Conservation (phyloP, 2,113 vertebrate genomes). For the Furnarius figulus region DNA sequence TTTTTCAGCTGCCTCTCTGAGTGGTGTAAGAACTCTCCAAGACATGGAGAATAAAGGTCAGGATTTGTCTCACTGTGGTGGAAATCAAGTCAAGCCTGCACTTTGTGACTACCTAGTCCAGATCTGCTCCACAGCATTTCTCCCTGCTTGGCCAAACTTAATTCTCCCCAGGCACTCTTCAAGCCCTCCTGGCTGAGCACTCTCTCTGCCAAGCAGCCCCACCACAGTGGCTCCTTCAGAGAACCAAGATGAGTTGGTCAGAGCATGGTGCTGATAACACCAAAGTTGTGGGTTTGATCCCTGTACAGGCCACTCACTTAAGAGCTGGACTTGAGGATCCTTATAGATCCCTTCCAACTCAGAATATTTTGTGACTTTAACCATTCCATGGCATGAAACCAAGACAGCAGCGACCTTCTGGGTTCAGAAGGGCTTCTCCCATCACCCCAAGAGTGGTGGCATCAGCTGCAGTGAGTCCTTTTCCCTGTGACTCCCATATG, state of each 20-base stretch:
- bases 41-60: neutral
- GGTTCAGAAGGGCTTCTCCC: neutral
- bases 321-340: neutral
- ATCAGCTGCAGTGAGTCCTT: neutral
- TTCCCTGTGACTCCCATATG: neutral
- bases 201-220: neutral
- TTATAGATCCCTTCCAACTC: neutral
- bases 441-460: neutral
- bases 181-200: neutral
- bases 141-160: neutral
- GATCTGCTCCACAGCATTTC: neutral
- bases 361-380: neutral
- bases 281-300: neutral
- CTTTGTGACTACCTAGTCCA: neutral
- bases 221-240: rapidly evolving
- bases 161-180: neutral
- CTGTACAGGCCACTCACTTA: neutral
- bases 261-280: neutral
- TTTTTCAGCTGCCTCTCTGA: neutral
- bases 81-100: neutral
- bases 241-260: neutral
- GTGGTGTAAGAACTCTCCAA: neutral
- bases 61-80: neutral
- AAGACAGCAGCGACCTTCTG: neutral
- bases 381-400: neutral